Conservation (phyloP, 2,113 vertebrate species). For the Dendrocopos noguchii region DNA sequence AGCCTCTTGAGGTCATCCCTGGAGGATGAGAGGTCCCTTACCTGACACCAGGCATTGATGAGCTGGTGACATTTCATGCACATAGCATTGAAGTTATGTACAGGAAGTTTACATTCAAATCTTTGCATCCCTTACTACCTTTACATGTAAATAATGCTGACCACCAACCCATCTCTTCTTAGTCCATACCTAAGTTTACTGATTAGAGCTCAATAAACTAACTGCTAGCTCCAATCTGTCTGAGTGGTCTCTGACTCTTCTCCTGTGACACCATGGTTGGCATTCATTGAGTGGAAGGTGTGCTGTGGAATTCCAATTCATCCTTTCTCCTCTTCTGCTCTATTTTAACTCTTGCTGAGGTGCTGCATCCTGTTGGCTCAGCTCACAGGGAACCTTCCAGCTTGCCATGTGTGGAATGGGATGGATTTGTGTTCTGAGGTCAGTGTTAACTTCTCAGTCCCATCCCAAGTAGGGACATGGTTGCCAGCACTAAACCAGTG, state of each 20-base stretch:
- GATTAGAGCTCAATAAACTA: no score
- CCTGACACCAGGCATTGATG: not conserved
- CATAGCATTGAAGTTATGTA: no score
- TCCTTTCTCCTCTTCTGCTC: not conserved
- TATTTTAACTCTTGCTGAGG: not conserved
- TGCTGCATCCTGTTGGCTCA: not conserved
- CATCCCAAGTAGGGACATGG: not conserved
- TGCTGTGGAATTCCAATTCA: not conserved
- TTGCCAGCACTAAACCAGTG: not conserved
- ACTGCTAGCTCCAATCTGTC: not conserved
- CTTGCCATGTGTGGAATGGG: not conserved
- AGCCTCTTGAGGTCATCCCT: not conserved
- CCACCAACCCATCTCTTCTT: not conserved
- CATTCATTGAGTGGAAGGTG: not conserved
- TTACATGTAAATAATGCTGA: not conserved
- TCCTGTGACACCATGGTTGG: no score
- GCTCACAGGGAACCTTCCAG: not conserved
- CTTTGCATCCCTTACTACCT: not conserved
- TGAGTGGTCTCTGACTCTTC: not conserved
- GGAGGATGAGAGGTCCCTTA: not conserved
- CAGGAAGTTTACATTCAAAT: not conserved
- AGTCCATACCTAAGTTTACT: not conserved
- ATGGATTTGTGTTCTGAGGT: not conserved
- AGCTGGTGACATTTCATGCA: not conserved
- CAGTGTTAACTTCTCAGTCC: not conserved